Conservation (phyloP, 2,113 vertebrate species). For the Oreocharis arfaki region DNA sequence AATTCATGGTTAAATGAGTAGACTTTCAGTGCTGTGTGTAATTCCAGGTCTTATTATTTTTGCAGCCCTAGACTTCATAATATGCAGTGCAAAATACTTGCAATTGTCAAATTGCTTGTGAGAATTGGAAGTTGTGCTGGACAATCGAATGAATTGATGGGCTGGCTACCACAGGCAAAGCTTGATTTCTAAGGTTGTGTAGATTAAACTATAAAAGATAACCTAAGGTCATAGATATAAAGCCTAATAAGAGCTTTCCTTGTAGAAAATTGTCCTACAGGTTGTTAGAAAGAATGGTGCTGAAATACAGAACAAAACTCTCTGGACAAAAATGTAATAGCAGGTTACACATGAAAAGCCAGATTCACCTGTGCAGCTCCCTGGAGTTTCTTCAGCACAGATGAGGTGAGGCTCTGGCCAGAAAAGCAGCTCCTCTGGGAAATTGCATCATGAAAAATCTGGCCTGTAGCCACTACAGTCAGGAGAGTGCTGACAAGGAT, state of each 20-base stretch:
- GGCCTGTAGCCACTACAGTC: neutral
- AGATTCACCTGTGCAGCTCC: neutral
- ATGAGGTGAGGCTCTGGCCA: constrained; percentile 1
- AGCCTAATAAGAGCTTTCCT: constrained; percentile 45
- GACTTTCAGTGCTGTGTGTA: neutral
- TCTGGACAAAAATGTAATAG: neutral
- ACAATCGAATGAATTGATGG: constrained; percentile 44
- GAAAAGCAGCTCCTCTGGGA: constrained; percentile 5
- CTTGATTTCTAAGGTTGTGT: constrained; percentile 46
- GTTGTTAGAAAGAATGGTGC: constrained; percentile 39
- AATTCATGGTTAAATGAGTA: neutral
- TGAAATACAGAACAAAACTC: constrained; percentile 42
- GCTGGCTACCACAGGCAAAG: constrained; percentile 34
- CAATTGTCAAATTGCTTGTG: constrained; percentile 54
- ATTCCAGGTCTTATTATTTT: constrained; percentile 15
- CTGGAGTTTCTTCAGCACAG: neutral
- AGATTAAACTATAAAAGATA: constrained; percentile 27
- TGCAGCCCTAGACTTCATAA: constrained; percentile 3
- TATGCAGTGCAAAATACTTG: neutral
- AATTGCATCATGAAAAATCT: neutral
- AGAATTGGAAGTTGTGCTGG: constrained; percentile 48
- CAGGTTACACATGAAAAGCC: neutral
- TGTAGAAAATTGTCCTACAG: constrained; percentile 39
- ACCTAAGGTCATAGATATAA: constrained; percentile 45
- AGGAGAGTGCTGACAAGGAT: neutral